Evolutionary conservation across 2,797 vertebrate species (phyloP).

Genomic region (Aulostomus chinensis): DNA sequence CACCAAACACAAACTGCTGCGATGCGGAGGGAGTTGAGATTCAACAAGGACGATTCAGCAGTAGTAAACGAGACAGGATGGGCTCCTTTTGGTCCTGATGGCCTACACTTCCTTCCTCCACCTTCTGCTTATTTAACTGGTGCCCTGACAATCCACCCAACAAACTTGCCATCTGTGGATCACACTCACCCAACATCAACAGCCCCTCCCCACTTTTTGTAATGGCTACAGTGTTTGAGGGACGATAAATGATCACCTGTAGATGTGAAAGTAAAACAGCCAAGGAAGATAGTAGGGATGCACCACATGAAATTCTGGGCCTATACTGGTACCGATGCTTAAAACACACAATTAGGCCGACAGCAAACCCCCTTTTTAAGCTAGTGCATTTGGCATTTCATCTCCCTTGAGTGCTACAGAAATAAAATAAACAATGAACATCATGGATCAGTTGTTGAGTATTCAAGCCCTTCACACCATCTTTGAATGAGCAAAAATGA

Average conservation of each 20-base stretch:
- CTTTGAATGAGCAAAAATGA: too few species aligned
- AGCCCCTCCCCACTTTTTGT: conserved; percentile 19
- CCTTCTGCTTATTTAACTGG: conserved; percentile 24
- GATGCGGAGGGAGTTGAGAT: conserved; percentile 20
- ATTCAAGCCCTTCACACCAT: too few species aligned
- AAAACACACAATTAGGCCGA: too few species aligned
- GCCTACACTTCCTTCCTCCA: too few species aligned
- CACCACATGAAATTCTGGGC: too few species aligned
- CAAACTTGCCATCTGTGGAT: conserved; percentile 11
- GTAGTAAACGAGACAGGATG: conserved; percentile 50
- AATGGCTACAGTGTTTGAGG: conserved; percentile 32
- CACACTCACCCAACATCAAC: conserved; percentile 20
- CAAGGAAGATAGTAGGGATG: conserved; percentile 8
- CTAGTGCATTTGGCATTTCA: too few species aligned
- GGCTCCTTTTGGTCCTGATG: conserved; percentile 60
- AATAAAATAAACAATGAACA: too few species aligned
- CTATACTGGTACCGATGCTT: too few species aligned
- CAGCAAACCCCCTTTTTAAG: too few species aligned
- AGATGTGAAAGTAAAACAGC: too few species aligned
- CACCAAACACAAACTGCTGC: conserved; percentile 45
- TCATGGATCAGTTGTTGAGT: too few species aligned
- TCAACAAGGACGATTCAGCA: conserved; percentile 16
- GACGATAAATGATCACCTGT: conserved; percentile 37
- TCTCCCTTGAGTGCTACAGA: too few species aligned
- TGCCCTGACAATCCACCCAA: conserved; percentile 29